A percentile compares a stretch with the other conserved stretches of the same genome.
Evolutionary conservation across 2,113 vertebrate genomes (phyloP).

Genomic region (Amia ocellicauda): DNA sequence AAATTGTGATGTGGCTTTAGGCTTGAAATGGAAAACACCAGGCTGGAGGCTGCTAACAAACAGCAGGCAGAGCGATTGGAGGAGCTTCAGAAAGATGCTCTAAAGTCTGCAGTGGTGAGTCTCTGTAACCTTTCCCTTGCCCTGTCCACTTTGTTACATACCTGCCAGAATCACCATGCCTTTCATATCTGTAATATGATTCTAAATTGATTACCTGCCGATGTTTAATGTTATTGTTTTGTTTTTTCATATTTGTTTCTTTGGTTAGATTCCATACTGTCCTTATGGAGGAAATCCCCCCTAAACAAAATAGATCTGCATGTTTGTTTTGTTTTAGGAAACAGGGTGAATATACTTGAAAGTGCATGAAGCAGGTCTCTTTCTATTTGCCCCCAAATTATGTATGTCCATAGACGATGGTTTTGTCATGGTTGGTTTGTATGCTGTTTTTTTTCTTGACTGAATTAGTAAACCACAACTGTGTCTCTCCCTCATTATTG

Average conservation of each 20-base stretch:
- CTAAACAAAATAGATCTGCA: too few species aligned
- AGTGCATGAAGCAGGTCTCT: slow-evolving; percentile 45
- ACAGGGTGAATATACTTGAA: slow-evolving; percentile 9
- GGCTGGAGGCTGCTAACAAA: slow-evolving; percentile 73
- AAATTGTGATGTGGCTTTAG: slow-evolving; percentile 49
- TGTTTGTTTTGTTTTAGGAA: too few species aligned
- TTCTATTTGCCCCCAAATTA: slow-evolving; percentile 4
- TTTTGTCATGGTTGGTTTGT: not conserved
- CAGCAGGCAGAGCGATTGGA: slow-evolving; percentile 74
- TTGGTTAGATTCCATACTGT: too few species aligned
- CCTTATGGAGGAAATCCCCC: too few species aligned
- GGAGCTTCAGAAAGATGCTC: slow-evolving; percentile 70
- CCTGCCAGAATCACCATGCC: too few species aligned
- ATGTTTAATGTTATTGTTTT: not conserved
- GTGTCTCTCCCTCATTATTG: not conserved
- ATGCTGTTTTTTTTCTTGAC: not conserved
- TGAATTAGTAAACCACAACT: not conserved
- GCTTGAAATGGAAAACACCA: slow-evolving; percentile 83
- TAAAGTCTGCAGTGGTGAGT: slow-evolving; percentile 71
- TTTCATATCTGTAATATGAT: too few species aligned
- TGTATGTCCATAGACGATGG: too few species aligned
- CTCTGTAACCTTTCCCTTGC: slow-evolving; percentile 10
- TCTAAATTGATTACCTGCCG: too few species aligned
- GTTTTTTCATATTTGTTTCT: not conserved
- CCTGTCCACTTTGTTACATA: too few species aligned